phyloP scores from a whole-genome alignment of 1,140 invertebrate genomes.

The Ooceraea biroi region DNA sequence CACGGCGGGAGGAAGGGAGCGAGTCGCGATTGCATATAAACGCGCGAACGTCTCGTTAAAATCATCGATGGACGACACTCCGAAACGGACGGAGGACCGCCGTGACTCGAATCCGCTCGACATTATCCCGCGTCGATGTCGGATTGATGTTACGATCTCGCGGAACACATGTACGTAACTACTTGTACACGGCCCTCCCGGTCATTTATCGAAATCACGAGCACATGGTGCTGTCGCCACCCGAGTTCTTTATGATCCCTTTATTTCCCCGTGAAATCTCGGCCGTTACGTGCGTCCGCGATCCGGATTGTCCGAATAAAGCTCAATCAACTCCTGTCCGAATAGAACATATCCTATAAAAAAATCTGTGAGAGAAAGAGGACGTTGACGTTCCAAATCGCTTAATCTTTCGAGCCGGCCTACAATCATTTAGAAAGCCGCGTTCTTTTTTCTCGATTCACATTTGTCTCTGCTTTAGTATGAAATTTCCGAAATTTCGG shows the following conservation, averaged over 20 bases:
- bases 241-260: conserved; percentile 37
- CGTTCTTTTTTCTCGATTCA: not conserved
- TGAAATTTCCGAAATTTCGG: no score
- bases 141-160: conserved; percentile 68
- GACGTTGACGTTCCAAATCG: no score
- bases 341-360: not conserved
- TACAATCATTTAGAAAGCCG: not conserved
- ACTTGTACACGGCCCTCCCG: conserved; percentile 55
- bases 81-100: not conserved
- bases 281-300: not conserved
- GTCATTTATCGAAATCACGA: conserved; percentile 50
- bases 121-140: conserved; percentile 8
- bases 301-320: conserved; percentile 31
- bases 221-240: conserved; percentile 44
- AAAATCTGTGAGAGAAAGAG: no score
- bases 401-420: no score
- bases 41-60: conserved; percentile 53
- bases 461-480: no score
- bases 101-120: conserved; percentile 11
- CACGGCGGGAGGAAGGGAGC: not conserved
- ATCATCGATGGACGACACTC: conserved; percentile 13
- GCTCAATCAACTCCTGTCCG: conserved; percentile 21
- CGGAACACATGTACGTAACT: conserved; percentile 69
- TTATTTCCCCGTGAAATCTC: conserved; percentile 20
- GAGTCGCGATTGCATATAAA: conserved; percentile 37